Conservation (phyloP, 2,113 vertebrate species). For the Tachysurus fulvidraco region DNA sequence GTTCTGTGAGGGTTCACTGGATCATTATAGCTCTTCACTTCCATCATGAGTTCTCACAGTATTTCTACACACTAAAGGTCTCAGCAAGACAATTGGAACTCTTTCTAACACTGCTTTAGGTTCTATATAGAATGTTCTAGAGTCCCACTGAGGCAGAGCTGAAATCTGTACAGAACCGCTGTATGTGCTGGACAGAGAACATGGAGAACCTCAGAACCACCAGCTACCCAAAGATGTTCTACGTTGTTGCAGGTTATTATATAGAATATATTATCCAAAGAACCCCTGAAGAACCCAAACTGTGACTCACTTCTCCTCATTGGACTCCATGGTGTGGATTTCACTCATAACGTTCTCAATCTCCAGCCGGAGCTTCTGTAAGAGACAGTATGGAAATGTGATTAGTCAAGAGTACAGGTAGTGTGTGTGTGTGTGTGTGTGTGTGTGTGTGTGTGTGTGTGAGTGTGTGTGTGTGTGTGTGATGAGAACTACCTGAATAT, state of each 20-base stretch:
- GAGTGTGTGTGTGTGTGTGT: background rate
- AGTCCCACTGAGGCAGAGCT: background rate
- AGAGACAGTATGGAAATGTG: constrained; percentile 2
- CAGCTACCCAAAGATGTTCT: background rate
- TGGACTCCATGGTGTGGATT: constrained; percentile 72
- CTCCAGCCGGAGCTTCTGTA: constrained; percentile 82
- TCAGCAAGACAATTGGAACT: background rate
- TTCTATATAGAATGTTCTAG: background rate
- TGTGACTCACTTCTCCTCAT: constrained; percentile 76
- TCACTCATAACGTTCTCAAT: constrained; percentile 75
- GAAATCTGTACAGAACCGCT: background rate
- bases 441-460: background rate
- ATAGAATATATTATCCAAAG: background rate
- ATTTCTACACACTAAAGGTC: background rate
- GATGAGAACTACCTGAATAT: constrained; percentile 65
- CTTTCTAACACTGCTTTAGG: background rate
- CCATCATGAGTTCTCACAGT: background rate
- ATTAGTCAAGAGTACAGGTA: no score
- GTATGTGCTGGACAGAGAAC: background rate
- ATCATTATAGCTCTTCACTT: background rate
- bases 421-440: constrained; percentile 28
- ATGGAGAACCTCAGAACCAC: background rate
- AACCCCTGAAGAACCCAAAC: background rate
- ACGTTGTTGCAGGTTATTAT: background rate
- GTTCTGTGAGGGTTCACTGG: background rate